Conservation (phyloP, 2,797 vertebrate genomes). For the Taenioides sp. region DNA sequence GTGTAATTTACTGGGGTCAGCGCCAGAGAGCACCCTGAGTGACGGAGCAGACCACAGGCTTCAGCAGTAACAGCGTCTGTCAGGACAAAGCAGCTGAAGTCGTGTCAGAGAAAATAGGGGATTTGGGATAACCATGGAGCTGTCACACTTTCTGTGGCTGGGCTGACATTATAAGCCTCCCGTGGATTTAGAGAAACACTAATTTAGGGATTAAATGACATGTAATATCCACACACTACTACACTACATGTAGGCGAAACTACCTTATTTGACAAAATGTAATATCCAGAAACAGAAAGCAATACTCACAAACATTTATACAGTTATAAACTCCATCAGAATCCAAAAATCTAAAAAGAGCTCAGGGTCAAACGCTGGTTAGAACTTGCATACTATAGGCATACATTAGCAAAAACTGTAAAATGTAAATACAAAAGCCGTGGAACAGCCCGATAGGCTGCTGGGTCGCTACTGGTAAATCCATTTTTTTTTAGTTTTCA, state of each 20-base stretch:
- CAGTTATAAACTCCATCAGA: not conserved
- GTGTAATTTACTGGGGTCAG: constrained; percentile 66
- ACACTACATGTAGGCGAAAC: not conserved
- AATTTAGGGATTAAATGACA: constrained; percentile 15
- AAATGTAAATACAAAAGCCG: too few species aligned
- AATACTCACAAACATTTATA: not conserved
- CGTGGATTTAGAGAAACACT: constrained; percentile 19
- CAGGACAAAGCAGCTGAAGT: constrained; percentile 34
- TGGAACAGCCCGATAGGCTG: too few species aligned
- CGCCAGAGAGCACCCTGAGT: constrained; percentile 41
- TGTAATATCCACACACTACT: constrained; percentile 6
- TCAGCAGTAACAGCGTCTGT: constrained; percentile 43
- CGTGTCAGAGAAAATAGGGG: constrained; percentile 22
- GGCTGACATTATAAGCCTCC: constrained; percentile 21
- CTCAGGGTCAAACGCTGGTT: too few species aligned
- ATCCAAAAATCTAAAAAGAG: not conserved
- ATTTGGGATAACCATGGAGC: constrained; percentile 25
- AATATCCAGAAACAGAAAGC: not conserved
- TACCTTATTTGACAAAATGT: not conserved
- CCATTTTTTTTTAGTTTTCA: too few species aligned
- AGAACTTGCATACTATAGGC: too few species aligned
- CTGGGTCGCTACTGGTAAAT: too few species aligned
- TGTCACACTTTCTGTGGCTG: constrained; percentile 24
- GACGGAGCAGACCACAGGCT: constrained; percentile 56
- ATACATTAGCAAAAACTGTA: too few species aligned